A percentile compares a stretch with the other conserved stretches of the same genome.
phyloP scores from a whole-genome alignment of 2,797 vertebrate species.

The Neomorphus geoffroyi region DNA sequence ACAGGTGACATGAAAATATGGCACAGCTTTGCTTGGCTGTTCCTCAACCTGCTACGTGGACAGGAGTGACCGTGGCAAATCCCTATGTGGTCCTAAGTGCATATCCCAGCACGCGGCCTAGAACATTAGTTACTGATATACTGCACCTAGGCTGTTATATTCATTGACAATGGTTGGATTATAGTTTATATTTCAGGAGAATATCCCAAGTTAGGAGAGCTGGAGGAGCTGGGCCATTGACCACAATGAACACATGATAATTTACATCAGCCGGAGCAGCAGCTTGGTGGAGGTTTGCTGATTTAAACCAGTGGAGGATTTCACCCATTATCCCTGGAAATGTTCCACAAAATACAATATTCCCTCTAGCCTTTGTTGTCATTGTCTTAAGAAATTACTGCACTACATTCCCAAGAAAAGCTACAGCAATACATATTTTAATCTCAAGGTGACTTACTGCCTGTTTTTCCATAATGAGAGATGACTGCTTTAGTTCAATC shows the following conservation, averaged over 20 bases:
- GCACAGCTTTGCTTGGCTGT: not conserved
- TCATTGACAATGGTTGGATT: not conserved
- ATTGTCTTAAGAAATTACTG: conserved; percentile 10
- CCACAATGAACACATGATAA: not conserved
- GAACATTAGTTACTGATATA: not conserved
- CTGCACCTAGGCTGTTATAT: not conserved
- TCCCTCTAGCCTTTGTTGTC: not conserved
- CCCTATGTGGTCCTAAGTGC: not conserved
- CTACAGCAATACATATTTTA: conserved; percentile 7
- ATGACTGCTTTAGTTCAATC: conserved; percentile 35
- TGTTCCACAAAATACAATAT: not conserved
- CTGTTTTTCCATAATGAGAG: not conserved
- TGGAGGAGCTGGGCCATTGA: not conserved
- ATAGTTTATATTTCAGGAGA: not conserved
- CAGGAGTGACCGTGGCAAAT: not conserved
- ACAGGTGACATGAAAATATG: not conserved
- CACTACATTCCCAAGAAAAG: not conserved
- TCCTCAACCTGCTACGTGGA: not conserved
- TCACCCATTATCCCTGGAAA: not conserved
- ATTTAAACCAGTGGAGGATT: not conserved
- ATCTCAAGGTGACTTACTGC: conserved; percentile 62
- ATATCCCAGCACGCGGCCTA: not conserved
- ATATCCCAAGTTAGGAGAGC: not conserved
- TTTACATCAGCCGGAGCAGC: not conserved
- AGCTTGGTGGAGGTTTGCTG: not conserved